Evolutionary conservation across 2,888 invertebrate genomes (phyloP), one percentile per base, ranked within the genome.

Genomic region (Portevinia maculata): DNA sequence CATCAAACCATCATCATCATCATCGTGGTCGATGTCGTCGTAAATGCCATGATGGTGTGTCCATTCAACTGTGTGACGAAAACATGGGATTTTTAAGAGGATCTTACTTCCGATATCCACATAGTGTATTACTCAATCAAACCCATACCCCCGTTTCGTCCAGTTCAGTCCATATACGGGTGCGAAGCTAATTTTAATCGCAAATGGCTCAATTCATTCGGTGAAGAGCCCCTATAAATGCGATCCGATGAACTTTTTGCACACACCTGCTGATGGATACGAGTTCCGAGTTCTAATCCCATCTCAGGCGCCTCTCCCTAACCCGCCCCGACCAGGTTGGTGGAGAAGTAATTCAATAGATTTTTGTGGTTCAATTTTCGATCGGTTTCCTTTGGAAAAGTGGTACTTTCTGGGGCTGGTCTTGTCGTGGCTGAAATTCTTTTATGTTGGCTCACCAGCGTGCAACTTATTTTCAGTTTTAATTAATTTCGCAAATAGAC

Each of bases 291-390:
- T 41, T 64, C 19, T 75, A 79, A 41, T 75, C 57, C 39, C 19
- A 55, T 28, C 52, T 32, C 50, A 15, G 37, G 5, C 41, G 41
- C 41, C 41, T 28, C 50, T 9, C 9, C 32, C n/a, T 30, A 24
- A 34, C 48, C 48, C 37, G 62, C 17, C 50, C 62, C n/a, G n/a
- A n/a, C n/a, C n/a, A n/a, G 73, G 41, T 67, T 71, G 60, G 60
- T 46, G 64, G n/a, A 65, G 76, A 65, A 81, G 81, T 83, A 76
- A 83, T 83, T 76, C 76, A 71, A 83, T 83, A 76, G 81, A 76
- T 83, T 83, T 76, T 83, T 83, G 81, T 64, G 81, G 81, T 83
- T 83, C 76, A 71, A 83, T 83, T 79, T 83, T 83, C 76, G 71
- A 83, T 83, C 62, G 60, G 71, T 62, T 73, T 69, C 46, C 59